Percentiles rank a stretch among this genome's conserved stretches.
These are phyloP conservation scores for Polypedilum vanderplanki DNA, from an alignment of 1,140 invertebrate genomes.

Conservation along the genomic window DNA sequence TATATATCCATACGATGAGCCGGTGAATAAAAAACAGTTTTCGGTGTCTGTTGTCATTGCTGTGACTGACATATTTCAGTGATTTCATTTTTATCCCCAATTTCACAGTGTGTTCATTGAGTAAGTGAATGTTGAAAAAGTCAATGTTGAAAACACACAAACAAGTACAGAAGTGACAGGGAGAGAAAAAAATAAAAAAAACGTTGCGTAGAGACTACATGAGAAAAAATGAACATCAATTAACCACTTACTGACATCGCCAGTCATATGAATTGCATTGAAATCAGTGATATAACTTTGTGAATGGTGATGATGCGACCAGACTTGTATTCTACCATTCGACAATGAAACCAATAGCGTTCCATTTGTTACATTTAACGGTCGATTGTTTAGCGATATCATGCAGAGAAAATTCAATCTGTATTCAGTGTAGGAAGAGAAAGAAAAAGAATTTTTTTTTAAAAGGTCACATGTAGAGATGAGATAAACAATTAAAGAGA, in stretches of 20 bases:
- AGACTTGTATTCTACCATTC: constrained; percentile 60
- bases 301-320: constrained; percentile 63
- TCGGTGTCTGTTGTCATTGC: constrained; percentile 55
- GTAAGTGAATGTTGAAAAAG: not conserved
- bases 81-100: not conserved
- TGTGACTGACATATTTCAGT: constrained; percentile 46
- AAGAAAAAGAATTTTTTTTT: too few relatives aligned
- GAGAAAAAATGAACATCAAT: constrained; percentile 23
- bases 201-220: not conserved
- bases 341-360: constrained; percentile 58
- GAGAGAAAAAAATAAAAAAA: not conserved
- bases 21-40: constrained; percentile 60
- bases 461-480: too few relatives aligned
- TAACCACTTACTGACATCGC: constrained; percentile 43
- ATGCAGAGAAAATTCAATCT: constrained; percentile 43
- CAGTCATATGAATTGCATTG: constrained; percentile 53
- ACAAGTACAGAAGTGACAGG: not conserved
- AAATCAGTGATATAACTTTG: constrained; percentile 54
- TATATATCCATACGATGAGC: constrained; percentile 59
- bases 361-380: constrained; percentile 43
- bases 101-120: not conserved
- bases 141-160: not conserved
- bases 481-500: too few relatives aligned
- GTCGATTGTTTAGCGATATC: constrained; percentile 49
- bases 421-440: too few relatives aligned